Base-by-base conservation (phyloP, 2,888 invertebrate genomes). In the Zhuqinia jingwanae region DNA sequence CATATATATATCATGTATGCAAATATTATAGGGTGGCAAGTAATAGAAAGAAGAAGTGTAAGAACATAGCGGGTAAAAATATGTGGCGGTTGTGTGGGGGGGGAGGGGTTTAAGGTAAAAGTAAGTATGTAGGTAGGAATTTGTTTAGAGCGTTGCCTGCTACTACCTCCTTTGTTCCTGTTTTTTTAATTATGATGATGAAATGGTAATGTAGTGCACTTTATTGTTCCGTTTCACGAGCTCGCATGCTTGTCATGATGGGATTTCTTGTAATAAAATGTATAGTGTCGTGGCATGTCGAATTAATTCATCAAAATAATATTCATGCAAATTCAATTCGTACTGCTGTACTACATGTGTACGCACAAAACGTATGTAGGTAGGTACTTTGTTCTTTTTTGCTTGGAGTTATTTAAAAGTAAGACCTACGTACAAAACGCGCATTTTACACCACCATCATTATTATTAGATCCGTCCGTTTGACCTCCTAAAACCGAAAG, bases 131-230 rank as follows among this genome's bases (percentile, higher is more conserved):
- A 45, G 68, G 47, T 68, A 68, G 22, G 68, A 10, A 45, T 68
- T 68, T 70, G 70, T 70, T 70, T 47, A 3, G 65, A 70, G 25
- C 45, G 47, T 47, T 47, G 47, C 70, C 70, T 70, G 25, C 47
- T 25, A 47, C 17, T 25, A 25, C 70, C 47, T 47, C 70, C 68
- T 70, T 70, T 70, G 70, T 70, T 70, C 70, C 47, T n/a, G n/a
- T n/a, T n/a, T n/a, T 47, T 70, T 70, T 70, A 70, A 70, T 70
- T 70, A 70, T 70, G 25, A 50, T n/a, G 70, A 70, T 70, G 70
- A 70, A 70, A 70, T 63, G 65, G 17, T 56, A 30, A 63, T 63
- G 63, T 30, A 70, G 22, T 70, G 70, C 50, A 70, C 25, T 70
- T 70, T 70, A 70, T 70, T 45, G 47, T 36, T 27, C 70, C 36